Conservation (phyloP, 2,888 invertebrate species). For the Brachypterus glaber region DNA sequence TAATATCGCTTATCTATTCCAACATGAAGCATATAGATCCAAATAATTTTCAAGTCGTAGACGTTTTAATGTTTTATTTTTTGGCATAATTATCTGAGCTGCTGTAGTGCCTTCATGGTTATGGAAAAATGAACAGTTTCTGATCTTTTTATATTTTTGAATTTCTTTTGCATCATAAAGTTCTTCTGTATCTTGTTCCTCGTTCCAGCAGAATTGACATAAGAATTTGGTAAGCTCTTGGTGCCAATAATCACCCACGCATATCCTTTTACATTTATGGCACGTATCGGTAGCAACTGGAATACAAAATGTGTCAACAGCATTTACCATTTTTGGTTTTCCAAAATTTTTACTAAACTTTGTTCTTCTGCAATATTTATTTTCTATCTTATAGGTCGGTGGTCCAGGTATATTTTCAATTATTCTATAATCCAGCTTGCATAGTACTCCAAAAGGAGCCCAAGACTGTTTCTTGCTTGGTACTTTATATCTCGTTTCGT, state of each 20-base stretch:
- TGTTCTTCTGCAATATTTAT: constrained; percentile 31
- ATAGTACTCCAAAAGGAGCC: constrained; percentile 27
- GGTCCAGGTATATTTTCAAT: constrained; percentile 29
- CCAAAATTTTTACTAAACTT: constrained; percentile 40
- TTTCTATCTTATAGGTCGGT: constrained; percentile 27
- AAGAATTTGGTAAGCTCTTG: constrained; percentile 34
- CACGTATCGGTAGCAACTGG: constrained; percentile 38
- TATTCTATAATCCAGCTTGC: constrained; percentile 9
- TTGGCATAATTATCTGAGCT: no score
- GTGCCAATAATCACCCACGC: constrained; percentile 45
- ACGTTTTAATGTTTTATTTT: no score
- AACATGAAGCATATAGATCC: no score
- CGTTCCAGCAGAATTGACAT: constrained; percentile 41
- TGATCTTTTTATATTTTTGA: no score
- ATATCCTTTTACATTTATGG: constrained; percentile 36
- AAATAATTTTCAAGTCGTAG: no score
- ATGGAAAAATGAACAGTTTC: no score
- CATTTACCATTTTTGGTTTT: constrained; percentile 35
- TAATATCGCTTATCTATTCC: no score
- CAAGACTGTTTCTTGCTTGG: constrained; percentile 20
- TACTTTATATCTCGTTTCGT: no score
- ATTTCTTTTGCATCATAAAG: constrained; percentile 29
- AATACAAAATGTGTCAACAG: constrained; percentile 41
- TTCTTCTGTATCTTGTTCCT: constrained; percentile 31
- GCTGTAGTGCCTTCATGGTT: no score